Evolutionary conservation across 2,888 invertebrate species (phyloP).

Genomic region (Leptogaster cylindrica): DNA sequence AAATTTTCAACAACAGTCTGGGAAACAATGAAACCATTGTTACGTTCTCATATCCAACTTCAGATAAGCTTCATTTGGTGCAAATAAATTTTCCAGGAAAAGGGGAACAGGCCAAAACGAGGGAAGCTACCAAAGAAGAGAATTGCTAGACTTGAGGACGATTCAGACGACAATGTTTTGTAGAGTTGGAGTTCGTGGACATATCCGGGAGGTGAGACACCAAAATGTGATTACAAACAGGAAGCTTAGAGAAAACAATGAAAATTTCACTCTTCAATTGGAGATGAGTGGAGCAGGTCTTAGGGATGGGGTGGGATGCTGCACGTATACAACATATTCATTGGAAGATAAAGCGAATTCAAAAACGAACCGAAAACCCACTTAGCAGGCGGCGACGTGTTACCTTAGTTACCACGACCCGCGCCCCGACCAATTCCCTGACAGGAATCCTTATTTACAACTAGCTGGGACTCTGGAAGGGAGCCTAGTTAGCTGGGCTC

Average conservation of each 20-base stretch:
- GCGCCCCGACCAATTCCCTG: conserved; percentile 9
- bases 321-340: conserved; percentile 25
- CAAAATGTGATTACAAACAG: conserved; percentile 44
- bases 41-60: conserved; percentile 32
- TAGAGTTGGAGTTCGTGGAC: background rate
- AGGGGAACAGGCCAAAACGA: conserved; percentile 30
- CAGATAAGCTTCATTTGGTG: conserved; percentile 45
- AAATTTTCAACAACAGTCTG: conserved; percentile 43
- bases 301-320: conserved; percentile 8
- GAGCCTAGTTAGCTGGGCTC: conserved; percentile 3
- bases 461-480: conserved; percentile 21
- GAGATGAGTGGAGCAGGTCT: conserved; percentile 40
- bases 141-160: background rate
- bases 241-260: conserved; percentile 37
- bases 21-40: conserved; percentile 41
- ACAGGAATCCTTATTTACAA: conserved; percentile 31
- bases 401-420: conserved; percentile 41
- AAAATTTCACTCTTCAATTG: conserved; percentile 43
- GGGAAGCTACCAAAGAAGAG: conserved; percentile 23
- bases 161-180: conserved; percentile 31
- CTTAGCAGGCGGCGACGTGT: conserved; percentile 42
- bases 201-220: conserved; percentile 16
- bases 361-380: conserved; percentile 35
- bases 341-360: background rate
- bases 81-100: conserved; percentile 42